Conservation (phyloP, 2,797 vertebrate genomes). For the Dryobates pubescens region DNA sequence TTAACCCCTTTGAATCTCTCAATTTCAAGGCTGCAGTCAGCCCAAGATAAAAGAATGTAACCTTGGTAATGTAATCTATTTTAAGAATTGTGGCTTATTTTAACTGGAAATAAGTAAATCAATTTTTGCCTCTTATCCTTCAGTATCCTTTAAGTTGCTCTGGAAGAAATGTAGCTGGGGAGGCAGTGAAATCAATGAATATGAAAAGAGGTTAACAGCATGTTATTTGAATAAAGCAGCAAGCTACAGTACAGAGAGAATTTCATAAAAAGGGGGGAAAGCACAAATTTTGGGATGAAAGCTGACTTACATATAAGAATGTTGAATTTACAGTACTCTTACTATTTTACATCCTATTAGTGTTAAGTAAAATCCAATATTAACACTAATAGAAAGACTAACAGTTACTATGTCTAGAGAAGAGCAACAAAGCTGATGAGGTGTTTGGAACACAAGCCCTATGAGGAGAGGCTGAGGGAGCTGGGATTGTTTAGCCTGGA, state of each 20-base stretch:
- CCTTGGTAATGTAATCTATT: not conserved
- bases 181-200: not conserved
- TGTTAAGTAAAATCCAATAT: not conserved
- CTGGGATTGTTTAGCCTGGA: too few species aligned
- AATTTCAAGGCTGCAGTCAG: not conserved
- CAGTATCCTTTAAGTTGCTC: not conserved
- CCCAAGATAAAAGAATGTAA: slow-evolving; percentile 2
- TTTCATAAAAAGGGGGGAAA: not conserved
- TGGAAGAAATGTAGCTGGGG: not conserved
- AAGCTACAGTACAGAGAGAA: too few species aligned
- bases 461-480: too few species aligned
- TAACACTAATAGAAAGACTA: not conserved
- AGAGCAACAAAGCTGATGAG: too few species aligned
- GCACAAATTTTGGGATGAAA: not conserved
- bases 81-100: not conserved
- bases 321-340: not conserved
- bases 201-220: not conserved
- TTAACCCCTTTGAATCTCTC: not conserved
- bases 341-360: not conserved
- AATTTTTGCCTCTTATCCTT: slow-evolving; percentile 7
- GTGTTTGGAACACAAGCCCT: too few species aligned
- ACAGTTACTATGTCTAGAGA: not conserved
- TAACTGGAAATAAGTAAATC: not conserved
- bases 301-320: not conserved
- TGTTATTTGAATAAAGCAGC: not conserved